Base-by-base conservation (phyloP, 1,140 invertebrate species). In the Rhynchophorus ferrugineus region DNA sequence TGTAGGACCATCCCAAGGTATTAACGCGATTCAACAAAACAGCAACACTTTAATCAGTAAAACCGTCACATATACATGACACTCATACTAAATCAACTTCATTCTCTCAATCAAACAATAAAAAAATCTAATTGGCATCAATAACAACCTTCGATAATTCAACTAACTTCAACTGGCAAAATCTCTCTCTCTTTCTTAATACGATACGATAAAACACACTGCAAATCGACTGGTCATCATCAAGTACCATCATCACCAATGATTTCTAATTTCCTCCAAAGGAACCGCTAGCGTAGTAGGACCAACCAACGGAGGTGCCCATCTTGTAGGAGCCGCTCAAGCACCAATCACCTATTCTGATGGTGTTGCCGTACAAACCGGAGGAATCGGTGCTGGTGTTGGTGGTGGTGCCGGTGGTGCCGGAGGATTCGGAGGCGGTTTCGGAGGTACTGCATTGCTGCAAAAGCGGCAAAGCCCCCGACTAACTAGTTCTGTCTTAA, bases 241-340 rank as follows among this genome's bases (percentile, higher is more conserved):
- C n/a, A n/a, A n/a, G n/a, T n/a, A n/a, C n/a, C n/a, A n/a, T n/a
- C n/a, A n/a, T n/a, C n/a, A n/a, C n/a, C n/a, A n/a, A n/a, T n/a
- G n/a, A n/a, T n/a, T n/a, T n/a, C n/a, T n/a, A n/a, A 9, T 46
- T 47, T 14, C 9, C 35, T 20, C 21, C 39, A 33, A 46, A 54
- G 53, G 53, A 55, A 55, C 53, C 13, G 53, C 53, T 21, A 49
- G 46, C 47, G 53, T 55, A 49, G 49, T 55, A 44, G 53, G 53
- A 55, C 53, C 53, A 45, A 55, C 53, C 22, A 49, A 55, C 41
- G 53, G 53, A 55, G 53, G 53, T 20, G 53, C 53, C 34, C 39
- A 55, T 17, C 46, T 55, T 18, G 53, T 55, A 22, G 53, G 53
- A 55, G 53, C 53, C 17, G 53, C 47, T 20, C 53, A 55, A 55